phyloP scores from a whole-genome alignment of 53 echinoderm and acorn worm genomes.

The Echinarachnius parma region DNA sequence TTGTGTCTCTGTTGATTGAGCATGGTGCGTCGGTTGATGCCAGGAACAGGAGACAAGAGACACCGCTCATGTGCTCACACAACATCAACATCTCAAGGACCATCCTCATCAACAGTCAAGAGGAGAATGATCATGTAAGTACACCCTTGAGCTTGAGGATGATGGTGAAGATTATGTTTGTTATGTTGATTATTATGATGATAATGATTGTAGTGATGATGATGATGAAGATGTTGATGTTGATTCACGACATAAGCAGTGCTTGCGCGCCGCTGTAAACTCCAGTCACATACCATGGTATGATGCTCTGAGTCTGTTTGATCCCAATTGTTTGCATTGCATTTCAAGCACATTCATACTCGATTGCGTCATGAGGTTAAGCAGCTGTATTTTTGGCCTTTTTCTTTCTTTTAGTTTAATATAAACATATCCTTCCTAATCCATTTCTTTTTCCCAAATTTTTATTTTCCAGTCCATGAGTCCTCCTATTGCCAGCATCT shows the following conservation, averaged over 20 bases:
- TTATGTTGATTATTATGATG: no score
- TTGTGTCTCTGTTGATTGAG: constrained; percentile 77
- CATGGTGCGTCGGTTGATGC: constrained; percentile 95
- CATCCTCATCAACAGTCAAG: constrained; percentile 41
- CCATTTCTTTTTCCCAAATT: neutral
- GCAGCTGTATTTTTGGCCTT: no score
- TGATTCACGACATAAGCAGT: no score
- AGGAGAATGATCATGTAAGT: constrained; percentile 1
- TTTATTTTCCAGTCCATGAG: constrained; percentile 33
- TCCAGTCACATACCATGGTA: no score
- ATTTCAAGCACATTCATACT: no score
- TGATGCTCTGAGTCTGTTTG: no score
- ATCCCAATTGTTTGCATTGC: no score
- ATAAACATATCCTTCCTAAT: neutral
- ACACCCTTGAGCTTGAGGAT: neutral
- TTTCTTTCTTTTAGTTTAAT: neutral
- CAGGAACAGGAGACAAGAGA: constrained; percentile 87
- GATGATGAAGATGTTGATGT: no score
- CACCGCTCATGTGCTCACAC: constrained; percentile 94
- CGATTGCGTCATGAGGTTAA: no score
- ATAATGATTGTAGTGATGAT: no score
- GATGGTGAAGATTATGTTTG: no score
- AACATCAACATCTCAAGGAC: constrained; percentile 85
- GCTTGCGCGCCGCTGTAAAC: no score
- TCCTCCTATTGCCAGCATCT: constrained; percentile 60